Conservation (phyloP, 2,113 vertebrate species). For the Hucho hucho region DNA sequence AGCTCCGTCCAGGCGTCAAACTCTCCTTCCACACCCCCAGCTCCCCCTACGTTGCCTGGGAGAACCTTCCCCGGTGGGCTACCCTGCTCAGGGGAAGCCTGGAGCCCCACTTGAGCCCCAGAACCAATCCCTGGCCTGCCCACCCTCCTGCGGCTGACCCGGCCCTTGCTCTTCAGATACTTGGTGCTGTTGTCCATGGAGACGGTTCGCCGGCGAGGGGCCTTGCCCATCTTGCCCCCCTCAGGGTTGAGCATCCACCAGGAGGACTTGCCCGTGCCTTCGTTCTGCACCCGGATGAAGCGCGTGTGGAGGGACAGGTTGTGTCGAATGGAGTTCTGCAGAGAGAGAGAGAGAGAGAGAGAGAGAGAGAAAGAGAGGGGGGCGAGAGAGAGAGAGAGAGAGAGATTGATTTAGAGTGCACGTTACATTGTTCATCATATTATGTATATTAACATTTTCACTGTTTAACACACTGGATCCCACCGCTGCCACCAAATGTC, state of each 20-base stretch:
- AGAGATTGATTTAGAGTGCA: background rate
- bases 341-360: background rate
- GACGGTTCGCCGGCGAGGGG: constrained; percentile 88
- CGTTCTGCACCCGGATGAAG: constrained; percentile 97
- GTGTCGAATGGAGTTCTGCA: constrained; percentile 97
- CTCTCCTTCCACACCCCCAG: constrained; percentile 81
- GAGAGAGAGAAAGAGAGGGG: background rate
- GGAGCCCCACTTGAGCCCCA: constrained; percentile 78
- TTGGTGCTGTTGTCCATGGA: constrained; percentile 97
- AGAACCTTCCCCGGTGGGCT: constrained; percentile 77
- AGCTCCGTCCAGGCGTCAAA: constrained; percentile 96
- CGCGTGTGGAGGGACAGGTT: constrained; percentile 97
- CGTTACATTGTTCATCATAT: background rate
- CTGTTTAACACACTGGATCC: no score
- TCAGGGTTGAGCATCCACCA: constrained; percentile 99
- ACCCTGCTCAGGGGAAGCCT: constrained; percentile 69
- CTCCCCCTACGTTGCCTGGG: constrained; percentile 30
- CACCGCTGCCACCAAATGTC: no score
- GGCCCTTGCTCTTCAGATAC: constrained; percentile 93
- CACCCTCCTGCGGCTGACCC: constrained; percentile 88
- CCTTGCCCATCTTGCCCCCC: constrained; percentile 92
- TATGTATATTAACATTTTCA: background rate
- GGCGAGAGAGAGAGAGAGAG: background rate
- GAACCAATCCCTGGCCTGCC: constrained; percentile 73
- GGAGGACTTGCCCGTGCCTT: constrained; percentile 97